Evolutionary conservation across 2,797 vertebrate genomes (phyloP).

Genomic region (Cygnus olor): DNA sequence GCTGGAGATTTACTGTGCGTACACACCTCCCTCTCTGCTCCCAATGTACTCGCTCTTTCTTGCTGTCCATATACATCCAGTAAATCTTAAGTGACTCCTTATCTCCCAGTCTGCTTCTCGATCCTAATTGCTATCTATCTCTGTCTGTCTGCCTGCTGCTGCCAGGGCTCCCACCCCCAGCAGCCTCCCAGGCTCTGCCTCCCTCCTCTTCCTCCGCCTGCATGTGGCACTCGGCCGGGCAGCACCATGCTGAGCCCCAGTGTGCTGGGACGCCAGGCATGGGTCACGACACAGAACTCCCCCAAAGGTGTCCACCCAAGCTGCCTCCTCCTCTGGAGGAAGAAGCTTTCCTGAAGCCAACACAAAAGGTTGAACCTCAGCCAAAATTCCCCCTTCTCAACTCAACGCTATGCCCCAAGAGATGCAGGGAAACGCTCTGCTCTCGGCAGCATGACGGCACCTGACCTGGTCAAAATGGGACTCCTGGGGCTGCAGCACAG

Average conservation of each 20-base stretch:
- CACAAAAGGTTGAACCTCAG: background rate
- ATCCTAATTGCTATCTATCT: conserved; percentile 74
- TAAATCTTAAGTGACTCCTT: conserved; percentile 75
- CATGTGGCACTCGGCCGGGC: background rate
- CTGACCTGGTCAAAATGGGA: background rate
- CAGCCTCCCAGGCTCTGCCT: background rate
- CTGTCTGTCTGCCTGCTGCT: conserved; percentile 63
- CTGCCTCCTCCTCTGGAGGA: background rate
- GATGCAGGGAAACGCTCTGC: fast-evolving
- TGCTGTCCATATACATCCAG: conserved; percentile 69
- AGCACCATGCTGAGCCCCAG: background rate
- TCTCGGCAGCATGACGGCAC: fast-evolving
- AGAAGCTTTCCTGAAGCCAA: background rate
- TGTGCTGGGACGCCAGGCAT: too few relatives aligned
- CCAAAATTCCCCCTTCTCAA: background rate
- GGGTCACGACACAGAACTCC: background rate
- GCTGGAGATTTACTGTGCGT: conserved; percentile 62
- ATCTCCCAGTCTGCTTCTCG: conserved; percentile 71
- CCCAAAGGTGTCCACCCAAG: background rate
- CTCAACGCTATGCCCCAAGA: background rate
- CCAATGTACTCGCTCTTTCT: conserved; percentile 50
- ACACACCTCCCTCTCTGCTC: conserved; percentile 70
- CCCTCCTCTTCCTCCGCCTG: background rate
- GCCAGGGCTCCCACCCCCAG: conserved; percentile 54
- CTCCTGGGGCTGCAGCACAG: fast-evolving